Conservation (phyloP, 2,888 invertebrate genomes). For the Scotopteryx bipunctaria region DNA sequence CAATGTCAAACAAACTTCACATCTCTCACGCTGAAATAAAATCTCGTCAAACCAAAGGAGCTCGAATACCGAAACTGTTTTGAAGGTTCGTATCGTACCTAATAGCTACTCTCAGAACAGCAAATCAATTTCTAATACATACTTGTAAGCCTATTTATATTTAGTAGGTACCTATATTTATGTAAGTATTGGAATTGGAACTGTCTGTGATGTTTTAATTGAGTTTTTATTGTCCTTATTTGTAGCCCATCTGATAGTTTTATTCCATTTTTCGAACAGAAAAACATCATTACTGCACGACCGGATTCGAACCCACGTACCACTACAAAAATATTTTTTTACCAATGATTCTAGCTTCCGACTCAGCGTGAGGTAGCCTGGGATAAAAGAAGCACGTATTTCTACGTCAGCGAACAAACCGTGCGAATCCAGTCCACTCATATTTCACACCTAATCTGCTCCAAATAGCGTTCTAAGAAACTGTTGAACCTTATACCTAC, state of each 20-base stretch:
- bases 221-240: too few relatives aligned
- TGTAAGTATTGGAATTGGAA: too few relatives aligned
- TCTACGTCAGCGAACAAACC: slow-evolving; percentile 30
- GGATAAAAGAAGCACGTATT: slow-evolving; percentile 43
- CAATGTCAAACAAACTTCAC: neutral
- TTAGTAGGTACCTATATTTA: neutral
- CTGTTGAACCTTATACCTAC: neutral
- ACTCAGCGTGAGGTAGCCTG: neutral
- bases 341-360: too few relatives aligned
- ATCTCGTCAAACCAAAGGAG: neutral
- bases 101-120: too few relatives aligned
- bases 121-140: too few relatives aligned
- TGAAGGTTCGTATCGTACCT: too few relatives aligned
- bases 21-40: neutral
- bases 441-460: slow-evolving; percentile 47
- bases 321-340: too few relatives aligned
- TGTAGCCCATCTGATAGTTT: too few relatives aligned
- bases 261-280: too few relatives aligned
- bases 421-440: slow-evolving; percentile 44
- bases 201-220: too few relatives aligned
- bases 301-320: too few relatives aligned
- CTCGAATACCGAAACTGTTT: neutral
- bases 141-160: neutral
- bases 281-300: too few relatives aligned
- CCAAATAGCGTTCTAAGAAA: neutral